Base-by-base conservation (phyloP, 37 sponge, comb jelly and placozoan species). In the Ianthella basta region DNA sequence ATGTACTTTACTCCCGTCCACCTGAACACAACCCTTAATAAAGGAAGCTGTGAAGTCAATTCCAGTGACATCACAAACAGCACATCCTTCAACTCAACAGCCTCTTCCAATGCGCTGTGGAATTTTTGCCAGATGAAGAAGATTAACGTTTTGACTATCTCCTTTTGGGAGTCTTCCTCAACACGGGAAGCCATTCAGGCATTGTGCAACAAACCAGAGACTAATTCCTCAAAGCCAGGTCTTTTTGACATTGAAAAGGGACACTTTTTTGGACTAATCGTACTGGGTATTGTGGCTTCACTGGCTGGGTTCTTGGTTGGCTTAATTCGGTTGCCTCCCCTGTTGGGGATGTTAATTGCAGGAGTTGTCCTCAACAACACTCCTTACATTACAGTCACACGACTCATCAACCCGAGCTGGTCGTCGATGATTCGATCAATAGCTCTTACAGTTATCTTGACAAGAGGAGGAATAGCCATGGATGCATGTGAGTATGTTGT, bases 321-420 rank as follows among this genome's bases (percentile, higher is more conserved):
- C 20, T 27, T 85, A 23, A 55, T 93, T 30, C 59, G 67, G 29
- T 79, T 93, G 8, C 98, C 98, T 16, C 92, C 98, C n/a, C 85
- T 98, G 16, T 33, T 93, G 19, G 98, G 98, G 13, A 98, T 98
- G 98, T 75, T 98, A 34, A 29, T 98, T 21, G 96, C 91, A 34
- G 98, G 98, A 0, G 81, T 98, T 65, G 73, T 92, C 24, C 83
- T 93, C 18, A 84, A 88, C 68, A 95, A 98, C 72, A 78, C 91
- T 20, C 90, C 94, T 40, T 67, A 38, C 24, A 77, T 93, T 27
- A 86, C 69, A 27, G 90, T 90, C 32, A 68, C 86, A 4, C 32
- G 79, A 13, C 72, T 79, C 36, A 91, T 97, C n/a, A 85, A 87
- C 50, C 83, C 86, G 14, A 55, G 37, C 8, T 86, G 91, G 86